Conservation (phyloP, 2,888 invertebrate genomes). For the Branchipolynoe longqiensis region DNA sequence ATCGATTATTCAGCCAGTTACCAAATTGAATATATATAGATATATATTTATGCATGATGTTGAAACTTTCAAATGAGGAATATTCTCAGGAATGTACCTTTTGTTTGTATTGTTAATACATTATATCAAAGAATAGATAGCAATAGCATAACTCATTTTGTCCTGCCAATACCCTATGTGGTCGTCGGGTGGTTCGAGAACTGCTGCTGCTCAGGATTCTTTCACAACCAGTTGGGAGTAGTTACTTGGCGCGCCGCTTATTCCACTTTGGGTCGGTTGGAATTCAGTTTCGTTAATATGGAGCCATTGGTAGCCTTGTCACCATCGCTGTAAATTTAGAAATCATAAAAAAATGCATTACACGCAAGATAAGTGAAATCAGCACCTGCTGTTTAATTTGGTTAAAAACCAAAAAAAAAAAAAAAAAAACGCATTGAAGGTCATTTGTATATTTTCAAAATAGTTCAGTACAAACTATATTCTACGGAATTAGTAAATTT, state of each 20-base stretch:
- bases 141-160: not conserved
- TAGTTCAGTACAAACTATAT: no score
- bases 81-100: not conserved
- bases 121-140: not conserved
- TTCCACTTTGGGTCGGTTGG: constrained; percentile 40
- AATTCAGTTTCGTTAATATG: not conserved
- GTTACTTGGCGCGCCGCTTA: not conserved
- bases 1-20: no score
- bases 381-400: no score
- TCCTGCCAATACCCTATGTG: not conserved
- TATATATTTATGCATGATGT: no score
- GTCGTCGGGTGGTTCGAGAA: not conserved
- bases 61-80: not conserved
- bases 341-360: not conserved
- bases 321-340: constrained; percentile 3
- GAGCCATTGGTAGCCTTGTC: constrained; percentile 16
- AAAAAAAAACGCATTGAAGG: no score
- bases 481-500: no score
- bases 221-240: not conserved
- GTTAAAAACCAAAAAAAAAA: no score
- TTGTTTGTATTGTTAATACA: not conserved
- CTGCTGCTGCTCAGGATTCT: not conserved
- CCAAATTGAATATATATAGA: no score
- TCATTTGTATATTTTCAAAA: no score
- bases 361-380: no score